Evolutionary conservation across 2,888 invertebrate genomes (phyloP), one percentile per base, ranked within the genome.

Genomic region (Lycaena phlaeas): DNA sequence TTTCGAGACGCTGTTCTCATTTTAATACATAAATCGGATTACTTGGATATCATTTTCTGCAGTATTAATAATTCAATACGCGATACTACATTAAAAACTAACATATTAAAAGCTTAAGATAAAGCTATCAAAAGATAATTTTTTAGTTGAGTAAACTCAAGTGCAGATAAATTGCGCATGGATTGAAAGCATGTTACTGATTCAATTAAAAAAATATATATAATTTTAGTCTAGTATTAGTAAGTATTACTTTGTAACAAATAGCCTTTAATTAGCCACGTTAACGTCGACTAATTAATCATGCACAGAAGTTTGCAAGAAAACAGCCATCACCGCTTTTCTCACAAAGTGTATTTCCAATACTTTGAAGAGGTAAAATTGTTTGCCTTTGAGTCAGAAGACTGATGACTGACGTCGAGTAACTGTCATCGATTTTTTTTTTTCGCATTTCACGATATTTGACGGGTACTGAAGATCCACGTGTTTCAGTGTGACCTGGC

Each of bases 401-500:
- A 46, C 31, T 49, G 49, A 53, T 51, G 52, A 51, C 40, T 53
- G 62, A 60, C 66, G 57, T 53, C 59, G 61, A 66, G 52, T 54
- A 61, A 67, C 61, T 52, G 48, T 48, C 44, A 49, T 48, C 52
- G 51, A 59, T 59, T 55, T 58, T 58, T 59, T 55, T 58, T 58
- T 60, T 54, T 54, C 48, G 40, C 22, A 22, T 22, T 22, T 22
- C 22, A 4, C 22, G 45, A 53, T 54, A 14, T 53, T 57, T 49
- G 42, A 53, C 51, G 51, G 53, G 54, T 48, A 49, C 42, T 50
- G 55, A 53, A 52, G 53, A 60, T 22, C 22, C 61, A 57, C 60
- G 59, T 56, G 59, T 68, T 70, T 64, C 68, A 64, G 59, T 56
- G 61, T 63, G 57, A 56, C 53, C 51, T 53, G 61, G 63, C 65